Percentiles rank a stretch among this genome's conserved stretches.
Conservation (phyloP, 2,113 vertebrate species). For the Rattus norvegicus region DNA sequence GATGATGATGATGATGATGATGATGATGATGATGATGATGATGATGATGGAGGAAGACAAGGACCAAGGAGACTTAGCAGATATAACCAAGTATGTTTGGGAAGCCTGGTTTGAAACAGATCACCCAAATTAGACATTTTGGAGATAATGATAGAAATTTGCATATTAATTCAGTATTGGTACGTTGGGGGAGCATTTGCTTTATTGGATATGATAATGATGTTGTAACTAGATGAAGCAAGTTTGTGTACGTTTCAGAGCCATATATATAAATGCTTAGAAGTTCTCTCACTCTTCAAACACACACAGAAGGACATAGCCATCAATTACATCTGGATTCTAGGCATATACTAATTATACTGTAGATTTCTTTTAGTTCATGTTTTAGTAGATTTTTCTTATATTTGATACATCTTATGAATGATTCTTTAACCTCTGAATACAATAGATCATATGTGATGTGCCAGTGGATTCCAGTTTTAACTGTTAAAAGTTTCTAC, state of each 20-base stretch:
- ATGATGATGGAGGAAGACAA: too few relatives aligned
- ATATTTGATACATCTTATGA: constrained; percentile 6
- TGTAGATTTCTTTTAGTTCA: neutral
- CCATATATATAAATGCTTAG: constrained; percentile 11
- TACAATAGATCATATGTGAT: neutral
- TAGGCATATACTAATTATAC: neutral
- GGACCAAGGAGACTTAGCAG: neutral
- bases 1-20: neutral
- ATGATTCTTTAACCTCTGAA: neutral
- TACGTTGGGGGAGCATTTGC: neutral
- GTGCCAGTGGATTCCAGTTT: neutral
- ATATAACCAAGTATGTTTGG: neutral
- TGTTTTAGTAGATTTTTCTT: constrained; percentile 22
- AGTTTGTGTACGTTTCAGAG: neutral
- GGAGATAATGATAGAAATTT: constrained; percentile 2
- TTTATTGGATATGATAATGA: neutral
- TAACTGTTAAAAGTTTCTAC: neutral
- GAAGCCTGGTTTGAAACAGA: neutral
- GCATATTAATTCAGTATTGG: neutral
- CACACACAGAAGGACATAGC: neutral
- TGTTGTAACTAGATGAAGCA: constrained; percentile 1
- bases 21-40: too few relatives aligned
- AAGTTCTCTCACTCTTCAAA: neutral
- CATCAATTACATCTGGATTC: neutral
- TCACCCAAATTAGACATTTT: neutral